Base-by-base conservation (phyloP, 2,113 vertebrate genomes). In the Electrona antarctica region DNA sequence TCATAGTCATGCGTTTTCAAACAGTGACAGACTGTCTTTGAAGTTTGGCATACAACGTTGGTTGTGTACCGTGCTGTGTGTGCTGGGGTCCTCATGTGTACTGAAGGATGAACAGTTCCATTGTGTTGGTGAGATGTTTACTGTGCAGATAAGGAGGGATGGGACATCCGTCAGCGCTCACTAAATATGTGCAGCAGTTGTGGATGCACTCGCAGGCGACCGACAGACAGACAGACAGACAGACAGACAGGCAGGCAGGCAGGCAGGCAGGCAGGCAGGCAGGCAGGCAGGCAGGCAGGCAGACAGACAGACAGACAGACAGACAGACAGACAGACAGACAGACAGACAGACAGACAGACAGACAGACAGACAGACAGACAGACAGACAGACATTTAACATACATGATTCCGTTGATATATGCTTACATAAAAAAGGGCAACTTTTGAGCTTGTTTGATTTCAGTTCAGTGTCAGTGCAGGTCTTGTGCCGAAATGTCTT, bases 51-150 rank as follows among this genome's bases (percentile, higher is more conserved):
- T 73, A 67, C 21, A 8, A 61, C 0, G n/a, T 71, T 74, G 58
- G 62, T 60, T 80, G 83, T 71, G 59, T 66, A 69, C 45, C 58
- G 75, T 81, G 59, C 47, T 60, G 74, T 82, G 76, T 73, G 74
- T 77, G 64, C 63, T 75, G 82, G 55, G 72, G 71, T 74, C 74
- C 79, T 47, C 4, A 57, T 82, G 85, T 88, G 77, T 85, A 67
- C 83, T 77, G 48, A 83, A 73, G 81, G 74, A 52, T 81, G 72
- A 83, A 78, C 54, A 7, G 67, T 73, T 81, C 69, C 60, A 73
- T 74, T 87, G 81, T 85, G 55, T 77, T 79, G 78, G 80, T 80
- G 57, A 88, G 80, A 84, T 91, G 76, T 92, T 91, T 91, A 82
- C 86, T 76, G 85, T 83, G 71, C 74, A 69, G 83, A 89, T 88